These are phyloP conservation scores for Zingel zingel DNA, from an alignment of 2,113 vertebrate species.

Conservation along the genomic window DNA sequence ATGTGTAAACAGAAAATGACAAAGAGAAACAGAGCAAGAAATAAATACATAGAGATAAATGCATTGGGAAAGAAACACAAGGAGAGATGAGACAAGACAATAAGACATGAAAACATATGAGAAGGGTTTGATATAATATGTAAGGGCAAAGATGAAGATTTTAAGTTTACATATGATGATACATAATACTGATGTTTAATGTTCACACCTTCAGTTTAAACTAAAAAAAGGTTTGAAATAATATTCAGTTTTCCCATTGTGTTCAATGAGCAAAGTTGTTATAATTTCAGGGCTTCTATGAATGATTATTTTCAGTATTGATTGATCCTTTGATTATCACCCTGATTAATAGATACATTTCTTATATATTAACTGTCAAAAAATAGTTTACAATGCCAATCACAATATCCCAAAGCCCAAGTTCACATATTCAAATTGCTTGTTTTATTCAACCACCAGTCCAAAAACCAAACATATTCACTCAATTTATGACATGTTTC, in stretches of 20 bases:
- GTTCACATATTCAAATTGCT: neutral
- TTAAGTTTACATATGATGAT: neutral
- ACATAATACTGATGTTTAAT: neutral
- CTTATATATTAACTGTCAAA: neutral
- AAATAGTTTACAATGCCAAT: neutral
- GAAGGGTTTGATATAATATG: neutral
- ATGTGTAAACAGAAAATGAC: slow-evolving; percentile 33
- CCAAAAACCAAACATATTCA: neutral
- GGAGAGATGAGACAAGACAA: neutral
- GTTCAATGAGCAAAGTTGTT: neutral
- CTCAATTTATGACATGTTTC: neutral
- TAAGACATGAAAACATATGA: neutral
- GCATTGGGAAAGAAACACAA: neutral
- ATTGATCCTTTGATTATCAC: neutral
- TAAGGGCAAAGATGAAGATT: neutral
- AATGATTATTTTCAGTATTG: neutral
- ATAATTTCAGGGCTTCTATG: neutral
- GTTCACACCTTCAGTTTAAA: neutral
- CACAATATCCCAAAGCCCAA: neutral
- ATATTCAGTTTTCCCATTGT: neutral
- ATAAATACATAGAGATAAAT: slow-evolving; percentile 11
- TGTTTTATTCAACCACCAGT: neutral
- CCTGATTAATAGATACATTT: neutral
- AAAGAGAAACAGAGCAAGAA: slow-evolving; percentile 22
- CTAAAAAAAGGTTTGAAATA: neutral